These are phyloP conservation scores for Molorchus minor DNA, from an alignment of 2,888 invertebrate species.

Conservation along the genomic window DNA sequence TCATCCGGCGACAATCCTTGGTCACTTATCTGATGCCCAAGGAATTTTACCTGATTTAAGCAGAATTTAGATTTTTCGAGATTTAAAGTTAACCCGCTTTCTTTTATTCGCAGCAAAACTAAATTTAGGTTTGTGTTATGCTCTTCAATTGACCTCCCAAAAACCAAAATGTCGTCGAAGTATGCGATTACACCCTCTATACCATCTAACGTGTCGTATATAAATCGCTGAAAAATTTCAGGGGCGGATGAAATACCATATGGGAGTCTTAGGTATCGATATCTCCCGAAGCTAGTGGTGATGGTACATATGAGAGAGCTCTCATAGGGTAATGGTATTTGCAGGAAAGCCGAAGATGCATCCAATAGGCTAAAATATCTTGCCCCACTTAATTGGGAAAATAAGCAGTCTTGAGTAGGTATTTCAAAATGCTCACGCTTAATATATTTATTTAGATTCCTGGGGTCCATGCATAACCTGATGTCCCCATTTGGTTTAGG, in stretches of 20 bases:
- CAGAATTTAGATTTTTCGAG: constrained; percentile 20
- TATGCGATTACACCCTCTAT: constrained; percentile 20
- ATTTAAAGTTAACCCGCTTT: constrained; percentile 21
- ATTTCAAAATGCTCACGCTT: constrained; percentile 25
- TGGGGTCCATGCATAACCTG: constrained; percentile 33
- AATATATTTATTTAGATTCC: constrained; percentile 20
- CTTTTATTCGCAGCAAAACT: not conserved
- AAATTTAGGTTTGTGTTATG: constrained; percentile 9
- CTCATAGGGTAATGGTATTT: constrained; percentile 30
- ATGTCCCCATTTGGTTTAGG: constrained; percentile 32
- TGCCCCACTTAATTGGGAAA: constrained; percentile 17
- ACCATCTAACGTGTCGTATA: constrained; percentile 24
- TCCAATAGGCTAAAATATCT: constrained; percentile 26
- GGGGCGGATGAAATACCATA: constrained; percentile 28
- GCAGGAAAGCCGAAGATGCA: constrained; percentile 33
- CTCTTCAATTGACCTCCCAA: constrained; percentile 14
- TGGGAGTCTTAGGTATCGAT: constrained; percentile 28
- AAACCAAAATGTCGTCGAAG: constrained; percentile 30
- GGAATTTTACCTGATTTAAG: constrained; percentile 12
- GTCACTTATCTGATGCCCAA: constrained; percentile 11
- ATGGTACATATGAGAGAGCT: constrained; percentile 30
- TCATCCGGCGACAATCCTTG: constrained; percentile 11
- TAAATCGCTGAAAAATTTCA: constrained; percentile 21
- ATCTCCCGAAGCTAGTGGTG: constrained; percentile 23
- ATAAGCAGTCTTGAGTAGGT: constrained; percentile 25